Evolutionary conservation across 1,140 invertebrate genomes (phyloP).

Genomic region (Drosophila bocki): DNA sequence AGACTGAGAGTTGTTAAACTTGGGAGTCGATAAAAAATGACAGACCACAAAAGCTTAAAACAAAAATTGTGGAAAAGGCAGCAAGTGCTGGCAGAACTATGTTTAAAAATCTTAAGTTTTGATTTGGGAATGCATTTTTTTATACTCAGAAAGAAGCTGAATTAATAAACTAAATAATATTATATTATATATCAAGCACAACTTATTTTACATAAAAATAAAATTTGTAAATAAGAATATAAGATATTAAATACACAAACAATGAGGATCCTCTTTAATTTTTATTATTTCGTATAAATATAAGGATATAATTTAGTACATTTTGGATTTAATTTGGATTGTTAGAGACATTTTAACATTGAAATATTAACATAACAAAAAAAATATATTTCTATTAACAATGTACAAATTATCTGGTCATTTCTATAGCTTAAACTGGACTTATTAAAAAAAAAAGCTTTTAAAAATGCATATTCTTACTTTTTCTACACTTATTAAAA

Average conservation of each 20-base stretch:
- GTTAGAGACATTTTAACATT: too few relatives aligned
- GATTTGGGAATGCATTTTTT: not conserved
- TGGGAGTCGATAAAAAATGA: slow-evolving; percentile 35
- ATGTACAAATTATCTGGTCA: not conserved
- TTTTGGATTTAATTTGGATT: too few relatives aligned
- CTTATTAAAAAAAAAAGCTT: too few relatives aligned
- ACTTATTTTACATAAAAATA: not conserved
- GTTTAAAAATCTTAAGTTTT: not conserved
- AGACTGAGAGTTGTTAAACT: slow-evolving; percentile 33
- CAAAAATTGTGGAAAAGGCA: not conserved
- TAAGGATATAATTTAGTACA: too few relatives aligned
- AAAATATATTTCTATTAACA: too few relatives aligned
- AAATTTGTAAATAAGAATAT: not conserved
- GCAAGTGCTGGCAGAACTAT: not conserved
- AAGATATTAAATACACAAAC: not conserved
- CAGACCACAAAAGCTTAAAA: slow-evolving; percentile 5
- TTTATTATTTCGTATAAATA: too few relatives aligned
- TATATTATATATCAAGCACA: too few relatives aligned
- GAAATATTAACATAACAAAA: too few relatives aligned
- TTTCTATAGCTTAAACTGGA: not conserved
- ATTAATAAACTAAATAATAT: not conserved
- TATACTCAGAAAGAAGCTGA: not conserved
- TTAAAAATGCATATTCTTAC: too few relatives aligned
- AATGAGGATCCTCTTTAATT: not conserved
- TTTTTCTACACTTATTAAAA: too few relatives aligned